Conservation (phyloP, 2,888 invertebrate genomes). For the Phalera bucephala region DNA sequence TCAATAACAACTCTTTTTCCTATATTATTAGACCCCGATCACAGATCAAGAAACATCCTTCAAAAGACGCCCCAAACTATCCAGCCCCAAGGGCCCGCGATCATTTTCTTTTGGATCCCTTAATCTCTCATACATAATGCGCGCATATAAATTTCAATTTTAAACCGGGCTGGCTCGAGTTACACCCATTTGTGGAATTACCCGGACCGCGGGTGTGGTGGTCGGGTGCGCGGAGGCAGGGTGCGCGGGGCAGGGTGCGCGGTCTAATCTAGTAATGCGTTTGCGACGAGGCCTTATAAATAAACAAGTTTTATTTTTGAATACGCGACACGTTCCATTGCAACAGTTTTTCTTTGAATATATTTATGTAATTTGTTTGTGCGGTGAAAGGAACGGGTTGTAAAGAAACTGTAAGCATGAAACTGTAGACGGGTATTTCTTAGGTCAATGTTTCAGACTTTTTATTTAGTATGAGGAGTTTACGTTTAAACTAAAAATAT, state of each 20-base stretch:
- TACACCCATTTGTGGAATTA: slow-evolving; percentile 79
- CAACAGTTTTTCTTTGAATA: slow-evolving; percentile 22
- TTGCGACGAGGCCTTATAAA: slow-evolving; percentile 54
- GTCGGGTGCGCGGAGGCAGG: slow-evolving; percentile 5
- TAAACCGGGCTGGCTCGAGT: slow-evolving; percentile 73
- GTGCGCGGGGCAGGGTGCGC: slow-evolving; percentile 9
- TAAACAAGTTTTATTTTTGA: slow-evolving; percentile 39
- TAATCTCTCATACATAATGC: slow-evolving; percentile 79
- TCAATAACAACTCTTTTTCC: too few relatives aligned
- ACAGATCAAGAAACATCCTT: slow-evolving; percentile 10
- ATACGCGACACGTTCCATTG: slow-evolving; percentile 28
- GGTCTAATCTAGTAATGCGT: slow-evolving; percentile 66
- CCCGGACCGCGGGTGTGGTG: slow-evolving; percentile 33
- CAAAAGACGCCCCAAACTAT: slow-evolving; percentile 27
- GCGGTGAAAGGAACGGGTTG: background rate
- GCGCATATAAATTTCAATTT: slow-evolving; percentile 82
- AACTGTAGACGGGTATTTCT: too few relatives aligned
- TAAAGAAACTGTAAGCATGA: too few relatives aligned
- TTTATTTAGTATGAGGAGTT: too few relatives aligned
- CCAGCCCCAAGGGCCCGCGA: slow-evolving; percentile 24
- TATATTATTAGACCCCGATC: too few relatives aligned
- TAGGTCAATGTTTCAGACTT: too few relatives aligned
- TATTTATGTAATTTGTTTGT: slow-evolving; percentile 7
- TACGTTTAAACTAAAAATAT: too few relatives aligned
- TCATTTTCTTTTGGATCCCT: slow-evolving; percentile 39